Base-by-base conservation (phyloP, 2,797 vertebrate genomes). In the Acipenser transmontanus region DNA sequence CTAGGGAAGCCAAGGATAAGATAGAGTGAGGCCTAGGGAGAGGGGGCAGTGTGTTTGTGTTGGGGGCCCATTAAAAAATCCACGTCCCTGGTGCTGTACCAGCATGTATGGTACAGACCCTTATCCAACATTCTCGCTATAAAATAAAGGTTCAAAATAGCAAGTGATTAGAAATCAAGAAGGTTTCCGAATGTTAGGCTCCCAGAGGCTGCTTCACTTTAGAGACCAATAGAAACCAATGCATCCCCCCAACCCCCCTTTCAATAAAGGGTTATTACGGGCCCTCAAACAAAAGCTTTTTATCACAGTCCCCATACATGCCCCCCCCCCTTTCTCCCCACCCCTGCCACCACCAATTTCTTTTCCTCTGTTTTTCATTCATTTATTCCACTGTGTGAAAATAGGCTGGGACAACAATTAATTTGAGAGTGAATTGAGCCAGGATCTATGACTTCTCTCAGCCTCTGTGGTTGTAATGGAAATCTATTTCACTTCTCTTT, bases 401-500 rank as follows among this genome's bases (percentile, higher is more conserved):
- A 98, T 97, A 97, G 95, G 94, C 94, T 78, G 89, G 94, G 93
- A 34, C 94, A 99, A 98, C 97, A 99, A 99, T 99, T 99, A 99
- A 99, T 98, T 98, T 98, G 92, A 94, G 93, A 95, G 94, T 95
- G 95, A 98, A 97, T 98, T 98, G 93, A 98, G 95, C 92, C 95
- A 93, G 95, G 95, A 99, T 98, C 97, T 98, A 98, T 99, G 97
- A 98, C 96, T 94, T 92, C 94, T 94, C 95, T 94, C 91, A 90
- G 93, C 93, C 93, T 95, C 94, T 94, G 95, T 98, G 96, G 94
- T 95, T 96, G 94, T 97, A 97, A 98, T 98, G 96, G 96, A 99
- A 99, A 99, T 99, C 96, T 99, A 98, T 99, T 98, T 98, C 95
- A 95, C 95, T 96, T 94, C 93, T 93, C 96, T 95, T 97, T 98